Percentiles rank a stretch among this genome's conserved stretches.
Conservation (phyloP, 1,140 invertebrate genomes). For the Drosophila eugracilis region DNA sequence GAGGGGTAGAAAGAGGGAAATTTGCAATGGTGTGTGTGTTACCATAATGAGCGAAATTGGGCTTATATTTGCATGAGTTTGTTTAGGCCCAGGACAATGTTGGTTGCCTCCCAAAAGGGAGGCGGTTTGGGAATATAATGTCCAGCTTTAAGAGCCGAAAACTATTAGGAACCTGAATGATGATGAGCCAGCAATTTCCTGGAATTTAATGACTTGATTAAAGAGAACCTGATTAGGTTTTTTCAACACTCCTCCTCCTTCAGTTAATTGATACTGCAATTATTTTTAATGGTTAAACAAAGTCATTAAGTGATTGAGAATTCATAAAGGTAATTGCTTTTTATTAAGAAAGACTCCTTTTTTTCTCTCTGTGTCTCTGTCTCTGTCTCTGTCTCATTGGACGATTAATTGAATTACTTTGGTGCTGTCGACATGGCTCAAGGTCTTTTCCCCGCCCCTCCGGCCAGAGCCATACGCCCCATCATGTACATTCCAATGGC, state of each 20-base stretch:
- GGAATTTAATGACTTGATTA: constrained; percentile 38
- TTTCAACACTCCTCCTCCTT: not conserved
- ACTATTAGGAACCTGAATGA: constrained; percentile 17
- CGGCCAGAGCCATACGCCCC: constrained; percentile 2
- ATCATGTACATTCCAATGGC: constrained; percentile 6
- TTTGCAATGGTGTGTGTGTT: constrained; percentile 21
- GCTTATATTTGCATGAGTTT: constrained; percentile 41
- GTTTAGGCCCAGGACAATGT: constrained; percentile 21
- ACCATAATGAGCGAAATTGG: constrained; percentile 41
- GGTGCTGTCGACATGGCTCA: constrained; percentile 36
- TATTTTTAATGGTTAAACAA: constrained; percentile 21
- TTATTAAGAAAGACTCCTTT: too few relatives aligned
- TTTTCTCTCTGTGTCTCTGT: constrained; percentile 26
- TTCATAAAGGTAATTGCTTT: constrained; percentile 3
- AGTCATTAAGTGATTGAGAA: constrained; percentile 27
- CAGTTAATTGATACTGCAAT: constrained; percentile 30
- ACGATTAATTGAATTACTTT: constrained; percentile 50
- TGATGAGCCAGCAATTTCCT: constrained; percentile 23
- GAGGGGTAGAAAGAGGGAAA: constrained; percentile 5
- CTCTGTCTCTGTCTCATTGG: too few relatives aligned
- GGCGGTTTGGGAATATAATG: constrained; percentile 2
- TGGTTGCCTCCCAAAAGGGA: too few relatives aligned
- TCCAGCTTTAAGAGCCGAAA: constrained; percentile 18
- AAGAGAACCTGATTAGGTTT: constrained; percentile 13
- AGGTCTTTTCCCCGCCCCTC: constrained; percentile 19